These are phyloP conservation scores for Morone saxatilis DNA, from an alignment of 2,113 vertebrate genomes.

Conservation along the genomic window DNA sequence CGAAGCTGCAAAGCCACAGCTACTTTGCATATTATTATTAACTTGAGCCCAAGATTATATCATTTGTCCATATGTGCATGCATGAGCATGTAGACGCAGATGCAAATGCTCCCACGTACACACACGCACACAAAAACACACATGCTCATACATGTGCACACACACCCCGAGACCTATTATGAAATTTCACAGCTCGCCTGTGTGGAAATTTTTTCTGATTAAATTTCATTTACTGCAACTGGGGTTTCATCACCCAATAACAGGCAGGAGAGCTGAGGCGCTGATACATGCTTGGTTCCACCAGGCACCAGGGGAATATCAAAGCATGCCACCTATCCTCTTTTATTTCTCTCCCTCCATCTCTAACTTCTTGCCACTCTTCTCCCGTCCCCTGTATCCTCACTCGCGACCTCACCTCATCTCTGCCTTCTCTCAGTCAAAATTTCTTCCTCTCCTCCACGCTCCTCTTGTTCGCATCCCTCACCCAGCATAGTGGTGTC, in stretches of 20 bases:
- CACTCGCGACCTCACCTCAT: slow-evolving; percentile 11
- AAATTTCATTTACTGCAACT: slow-evolving; percentile 73
- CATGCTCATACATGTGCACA: slow-evolving; percentile 14
- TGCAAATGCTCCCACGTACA: background rate
- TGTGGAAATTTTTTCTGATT: slow-evolving; percentile 67
- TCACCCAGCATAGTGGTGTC: slow-evolving; percentile 11
- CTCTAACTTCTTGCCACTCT: slow-evolving; percentile 20
- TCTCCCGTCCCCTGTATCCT: slow-evolving; percentile 3
- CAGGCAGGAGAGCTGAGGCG: slow-evolving; percentile 44
- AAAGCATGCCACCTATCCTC: slow-evolving; percentile 52
- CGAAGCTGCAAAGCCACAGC: slow-evolving; percentile 31
- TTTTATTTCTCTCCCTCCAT: slow-evolving; percentile 30
- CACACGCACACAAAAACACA: slow-evolving; percentile 20
- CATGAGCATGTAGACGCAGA: slow-evolving; percentile 23
- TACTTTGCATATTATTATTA: slow-evolving; percentile 57
- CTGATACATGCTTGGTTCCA: slow-evolving; percentile 54
- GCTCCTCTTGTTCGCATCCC: slow-evolving; percentile 33
- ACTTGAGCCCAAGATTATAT: slow-evolving; percentile 40
- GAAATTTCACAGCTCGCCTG: slow-evolving; percentile 66
- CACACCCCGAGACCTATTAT: slow-evolving; percentile 46
- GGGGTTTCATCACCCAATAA: slow-evolving; percentile 73
- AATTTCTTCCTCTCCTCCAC: slow-evolving; percentile 5
- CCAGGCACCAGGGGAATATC: slow-evolving; percentile 52
- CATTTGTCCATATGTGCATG: slow-evolving; percentile 16
- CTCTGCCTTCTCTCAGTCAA: background rate